A percentile compares a stretch with the other conserved stretches of the same genome.
phyloP scores from a whole-genome alignment of 2,797 vertebrate genomes.

The Pseudotriccus pelzelni region DNA sequence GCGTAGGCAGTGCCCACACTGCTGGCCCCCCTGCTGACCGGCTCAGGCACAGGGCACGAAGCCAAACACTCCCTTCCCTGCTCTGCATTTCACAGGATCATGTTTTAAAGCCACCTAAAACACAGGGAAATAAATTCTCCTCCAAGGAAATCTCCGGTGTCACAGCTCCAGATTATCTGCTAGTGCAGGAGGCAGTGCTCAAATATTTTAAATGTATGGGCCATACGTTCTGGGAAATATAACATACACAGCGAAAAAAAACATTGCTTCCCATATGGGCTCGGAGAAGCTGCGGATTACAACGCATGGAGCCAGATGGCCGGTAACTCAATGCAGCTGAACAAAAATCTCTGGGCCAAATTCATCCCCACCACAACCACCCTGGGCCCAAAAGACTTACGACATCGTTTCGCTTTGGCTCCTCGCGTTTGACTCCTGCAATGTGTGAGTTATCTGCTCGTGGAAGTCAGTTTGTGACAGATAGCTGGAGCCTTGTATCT shows the following conservation, averaged over 20 bases:
- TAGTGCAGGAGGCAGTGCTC: conserved; percentile 15
- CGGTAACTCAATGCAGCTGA: conserved; percentile 41
- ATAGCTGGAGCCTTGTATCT: background rate
- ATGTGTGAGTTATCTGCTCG: background rate
- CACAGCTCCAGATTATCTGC: background rate
- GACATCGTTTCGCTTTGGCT: background rate
- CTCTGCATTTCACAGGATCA: background rate
- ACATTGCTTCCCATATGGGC: conserved; percentile 65
- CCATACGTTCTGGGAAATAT: conserved; percentile 61
- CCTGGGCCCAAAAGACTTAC: background rate
- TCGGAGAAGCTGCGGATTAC: background rate
- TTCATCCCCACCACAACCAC: conserved; percentile 11
- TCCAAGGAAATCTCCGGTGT: background rate
- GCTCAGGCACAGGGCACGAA: accelerated
- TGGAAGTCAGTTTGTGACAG: background rate
- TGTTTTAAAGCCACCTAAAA: background rate
- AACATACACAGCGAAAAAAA: conserved; percentile 36
- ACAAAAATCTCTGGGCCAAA: conserved; percentile 23
- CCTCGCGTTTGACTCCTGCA: background rate
- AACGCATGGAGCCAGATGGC: conserved; percentile 55
- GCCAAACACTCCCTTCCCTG: background rate
- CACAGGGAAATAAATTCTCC: background rate
- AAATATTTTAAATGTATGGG: conserved; percentile 33
- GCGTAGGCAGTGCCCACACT: accelerated
- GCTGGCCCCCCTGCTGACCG: background rate